phyloP scores from a whole-genome alignment of 2,113 vertebrate genomes.

The Cebus imitator region DNA sequence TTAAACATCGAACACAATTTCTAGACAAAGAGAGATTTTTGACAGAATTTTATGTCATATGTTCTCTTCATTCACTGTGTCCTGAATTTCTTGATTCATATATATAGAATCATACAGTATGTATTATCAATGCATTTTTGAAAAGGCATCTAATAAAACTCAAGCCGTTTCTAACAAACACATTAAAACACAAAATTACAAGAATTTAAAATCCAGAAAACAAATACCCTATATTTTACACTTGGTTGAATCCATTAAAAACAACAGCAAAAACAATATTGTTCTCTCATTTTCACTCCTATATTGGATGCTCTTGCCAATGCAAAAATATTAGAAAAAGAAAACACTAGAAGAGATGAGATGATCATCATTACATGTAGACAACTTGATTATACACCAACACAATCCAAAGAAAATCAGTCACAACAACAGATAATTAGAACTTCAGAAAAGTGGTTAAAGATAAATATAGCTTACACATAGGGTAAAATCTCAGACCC shows the following conservation, averaged over 20 bases:
- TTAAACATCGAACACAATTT: not conserved
- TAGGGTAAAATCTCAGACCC: not conserved
- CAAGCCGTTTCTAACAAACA: not conserved
- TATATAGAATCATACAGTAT: not conserved
- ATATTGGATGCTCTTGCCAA: not conserved
- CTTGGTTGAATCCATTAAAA: conserved; percentile 5
- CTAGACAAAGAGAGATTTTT: not conserved
- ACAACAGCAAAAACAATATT: not conserved
- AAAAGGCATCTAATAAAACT: not conserved
- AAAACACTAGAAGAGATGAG: not conserved
- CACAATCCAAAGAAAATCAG: conserved; percentile 41
- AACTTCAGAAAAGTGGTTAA: conserved; percentile 39
- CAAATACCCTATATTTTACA: not conserved
- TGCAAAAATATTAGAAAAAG: conserved; percentile 5
- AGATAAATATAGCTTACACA: conserved; percentile 21
- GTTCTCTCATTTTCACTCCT: not conserved
- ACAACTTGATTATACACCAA: conserved; percentile 36
- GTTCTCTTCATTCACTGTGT: not conserved
- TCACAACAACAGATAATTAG: conserved; percentile 48
- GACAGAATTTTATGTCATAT: not conserved
- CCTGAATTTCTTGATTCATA: not conserved
- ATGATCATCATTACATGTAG: not conserved
- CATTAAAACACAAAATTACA: not conserved
- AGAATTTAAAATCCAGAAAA: conserved; percentile 6
- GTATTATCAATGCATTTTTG: not conserved